phyloP scores from a whole-genome alignment of 2,797 vertebrate species.

The Gobio occitaniae region DNA sequence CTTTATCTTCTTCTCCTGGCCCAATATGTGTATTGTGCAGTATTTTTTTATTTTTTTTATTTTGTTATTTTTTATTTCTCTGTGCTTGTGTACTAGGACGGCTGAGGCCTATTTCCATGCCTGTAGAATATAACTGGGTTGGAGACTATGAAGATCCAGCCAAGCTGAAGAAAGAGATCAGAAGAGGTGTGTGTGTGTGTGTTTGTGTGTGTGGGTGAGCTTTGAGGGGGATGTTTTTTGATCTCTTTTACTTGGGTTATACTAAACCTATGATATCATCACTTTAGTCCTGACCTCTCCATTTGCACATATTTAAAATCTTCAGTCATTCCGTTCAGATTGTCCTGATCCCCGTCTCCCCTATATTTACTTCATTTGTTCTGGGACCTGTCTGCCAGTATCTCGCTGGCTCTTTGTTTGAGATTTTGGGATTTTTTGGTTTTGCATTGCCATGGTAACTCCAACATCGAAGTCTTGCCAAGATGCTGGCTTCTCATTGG shows the following conservation, averaged over 20 bases:
- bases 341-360: constrained; percentile 24
- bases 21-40: constrained; percentile 29
- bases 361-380: constrained; percentile 26
- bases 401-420: constrained; percentile 56
- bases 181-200: constrained; percentile 84
- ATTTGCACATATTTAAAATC: constrained; percentile 31
- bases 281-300: constrained; percentile 43
- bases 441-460: constrained; percentile 80
- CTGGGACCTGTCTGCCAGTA: constrained; percentile 43
- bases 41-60: constrained; percentile 52
- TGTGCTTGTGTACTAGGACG: constrained; percentile 82
- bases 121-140: constrained; percentile 99
- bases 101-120: constrained; percentile 98
- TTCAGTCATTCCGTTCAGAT: constrained; percentile 34
- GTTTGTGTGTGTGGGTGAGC: constrained; percentile 70
- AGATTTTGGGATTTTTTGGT: constrained; percentile 71
- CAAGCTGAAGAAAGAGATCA: constrained; percentile 96
- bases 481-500: constrained; percentile 69
- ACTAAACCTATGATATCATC: constrained; percentile 26
- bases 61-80: background rate
- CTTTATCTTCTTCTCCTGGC: background rate
- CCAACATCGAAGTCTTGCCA: constrained; percentile 64
- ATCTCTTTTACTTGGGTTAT: constrained; percentile 25
- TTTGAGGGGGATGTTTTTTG: constrained; percentile 46
- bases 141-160: constrained; percentile 96